A percentile compares a stretch with the other conserved stretches of the same genome.
Evolutionary conservation across 2,888 invertebrate genomes (phyloP).

Genomic region (Trichopria drosophilae): DNA sequence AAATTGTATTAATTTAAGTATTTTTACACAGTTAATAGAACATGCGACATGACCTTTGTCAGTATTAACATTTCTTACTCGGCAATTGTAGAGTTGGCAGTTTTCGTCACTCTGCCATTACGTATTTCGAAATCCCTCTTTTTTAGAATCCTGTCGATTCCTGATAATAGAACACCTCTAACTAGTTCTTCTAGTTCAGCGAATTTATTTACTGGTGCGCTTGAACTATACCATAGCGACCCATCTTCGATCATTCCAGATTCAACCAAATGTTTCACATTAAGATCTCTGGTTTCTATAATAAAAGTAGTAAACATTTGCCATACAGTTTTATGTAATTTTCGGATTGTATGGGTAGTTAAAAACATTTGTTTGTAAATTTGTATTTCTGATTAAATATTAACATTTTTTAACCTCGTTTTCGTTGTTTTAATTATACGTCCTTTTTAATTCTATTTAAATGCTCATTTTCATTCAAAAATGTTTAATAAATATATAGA

Average conservation of each 20-base stretch:
- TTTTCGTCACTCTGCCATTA: slow-evolving; percentile 62
- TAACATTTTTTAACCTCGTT: no score
- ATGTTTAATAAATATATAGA: no score
- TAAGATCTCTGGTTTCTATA: slow-evolving; percentile 63
- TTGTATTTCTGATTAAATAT: no score
- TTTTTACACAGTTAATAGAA: slow-evolving; percentile 4
- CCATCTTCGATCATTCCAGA: slow-evolving; percentile 55
- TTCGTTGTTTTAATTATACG: no score
- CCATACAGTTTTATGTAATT: no score
- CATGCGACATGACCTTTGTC: slow-evolving; percentile 11
- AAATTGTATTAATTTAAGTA: background rate
- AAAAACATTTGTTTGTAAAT: no score
- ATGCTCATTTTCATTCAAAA: background rate
- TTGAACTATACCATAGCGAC: slow-evolving; percentile 41
- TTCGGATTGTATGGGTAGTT: no score
- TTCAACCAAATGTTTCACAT: slow-evolving; percentile 62
- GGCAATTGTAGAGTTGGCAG: slow-evolving; percentile 58
- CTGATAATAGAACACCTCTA: slow-evolving; percentile 64
- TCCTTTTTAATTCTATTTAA: background rate
- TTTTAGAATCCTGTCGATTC: slow-evolving; percentile 63
- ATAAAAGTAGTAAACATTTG: no score
- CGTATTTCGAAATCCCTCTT: slow-evolving; percentile 60
- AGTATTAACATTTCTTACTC: slow-evolving; percentile 58
- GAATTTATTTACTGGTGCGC: slow-evolving; percentile 58
- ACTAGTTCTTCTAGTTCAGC: slow-evolving; percentile 65